Percentiles rank a stretch among this genome's conserved stretches.
phyloP scores from a whole-genome alignment of 2,113 vertebrate genomes.

The Ascaphus truei region DNA sequence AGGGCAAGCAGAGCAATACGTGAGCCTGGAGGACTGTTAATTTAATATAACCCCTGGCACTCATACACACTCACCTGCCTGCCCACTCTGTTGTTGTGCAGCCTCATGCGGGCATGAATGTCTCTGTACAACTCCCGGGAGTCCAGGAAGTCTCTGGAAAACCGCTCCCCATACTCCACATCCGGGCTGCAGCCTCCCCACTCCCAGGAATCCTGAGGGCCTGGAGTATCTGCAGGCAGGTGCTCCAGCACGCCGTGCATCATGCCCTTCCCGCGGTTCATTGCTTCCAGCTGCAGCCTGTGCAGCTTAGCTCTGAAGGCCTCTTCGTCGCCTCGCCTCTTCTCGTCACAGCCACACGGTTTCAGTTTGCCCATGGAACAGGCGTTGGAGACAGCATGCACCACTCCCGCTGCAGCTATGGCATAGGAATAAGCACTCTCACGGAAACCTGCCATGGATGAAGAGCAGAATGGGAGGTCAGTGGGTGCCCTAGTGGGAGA shows the following conservation, averaged over 20 bases:
- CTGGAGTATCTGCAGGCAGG: conserved; percentile 73
- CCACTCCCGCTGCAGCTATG: conserved; percentile 87
- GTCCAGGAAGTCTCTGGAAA: conserved; percentile 95
- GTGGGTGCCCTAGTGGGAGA: too few species aligned
- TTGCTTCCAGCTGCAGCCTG: conserved; percentile 89
- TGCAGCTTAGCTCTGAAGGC: conserved; percentile 90
- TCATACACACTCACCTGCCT: conserved; percentile 81
- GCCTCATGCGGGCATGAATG: conserved; percentile 94
- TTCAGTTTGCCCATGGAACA: conserved; percentile 94
- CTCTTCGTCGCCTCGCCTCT: conserved; percentile 87
- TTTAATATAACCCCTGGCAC: too few species aligned
- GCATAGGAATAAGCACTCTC: conserved; percentile 95
- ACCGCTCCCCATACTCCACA: conserved; percentile 93
- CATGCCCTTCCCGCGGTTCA: conserved; percentile 93
- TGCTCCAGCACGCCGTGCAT: conserved; percentile 93
- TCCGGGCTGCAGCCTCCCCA: conserved; percentile 98
- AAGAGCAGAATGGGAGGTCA: too few species aligned
- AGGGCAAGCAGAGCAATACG: too few species aligned
- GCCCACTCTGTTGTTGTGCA: conserved; percentile 95
- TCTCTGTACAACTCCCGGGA: conserved; percentile 93
- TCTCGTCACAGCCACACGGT: conserved; percentile 87
- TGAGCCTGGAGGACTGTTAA: too few species aligned
- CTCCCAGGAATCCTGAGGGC: conserved; percentile 95
- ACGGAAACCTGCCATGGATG: conserved; percentile 74
- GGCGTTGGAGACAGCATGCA: conserved; percentile 92